Base-by-base conservation (phyloP, 2,888 invertebrate species). In the Tiphia femorata region DNA sequence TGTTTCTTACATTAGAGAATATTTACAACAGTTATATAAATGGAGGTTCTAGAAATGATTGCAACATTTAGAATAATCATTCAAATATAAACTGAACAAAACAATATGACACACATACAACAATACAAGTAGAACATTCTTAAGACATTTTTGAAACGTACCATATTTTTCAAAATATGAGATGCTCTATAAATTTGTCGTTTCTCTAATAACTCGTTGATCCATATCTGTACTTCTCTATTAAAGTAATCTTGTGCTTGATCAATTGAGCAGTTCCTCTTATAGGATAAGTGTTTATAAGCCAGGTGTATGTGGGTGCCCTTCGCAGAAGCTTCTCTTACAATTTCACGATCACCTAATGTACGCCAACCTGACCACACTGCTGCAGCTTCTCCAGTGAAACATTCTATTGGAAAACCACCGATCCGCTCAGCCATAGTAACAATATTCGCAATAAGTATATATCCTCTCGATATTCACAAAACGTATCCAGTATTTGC, bases 331-430 rank as follows among this genome's bases (percentile, higher is more conserved):
- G 91, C 89, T 79, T 91, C 91, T 67, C 91, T 84, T 0, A 88
- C 88, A 37, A 91, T 87, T 81, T 91, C 90, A 73, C 88, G 84
- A 25, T 88, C 85, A 33, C 88, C 87, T 67, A 89, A 87, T 49
- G 84, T 85, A 59, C 86, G 86, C 91, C 91, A 91, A 65, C 88
- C 89, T 47, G 86, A 85, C 90, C 90, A 91, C 67, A 91, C 86
- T 44, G 85, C 87, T 69, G 86, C 87, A 64, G 87, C 84, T 81
- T 87, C 87, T 77, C 86, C 87, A 54, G 83, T 85, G 58, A 88
- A 73, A 66, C 86, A 85, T 83, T 91, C 90, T 87, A 89, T 85
- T 76, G 86, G 77, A 43, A 82, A 58, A 19, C 78, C 76, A 40
- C 75, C 77, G 12, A 80, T n/a, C n/a, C n/a, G n/a, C n/a, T n/a